Evolutionary conservation across 2,888 invertebrate species (phyloP).

Genomic region (Miltochrista miniata): DNA sequence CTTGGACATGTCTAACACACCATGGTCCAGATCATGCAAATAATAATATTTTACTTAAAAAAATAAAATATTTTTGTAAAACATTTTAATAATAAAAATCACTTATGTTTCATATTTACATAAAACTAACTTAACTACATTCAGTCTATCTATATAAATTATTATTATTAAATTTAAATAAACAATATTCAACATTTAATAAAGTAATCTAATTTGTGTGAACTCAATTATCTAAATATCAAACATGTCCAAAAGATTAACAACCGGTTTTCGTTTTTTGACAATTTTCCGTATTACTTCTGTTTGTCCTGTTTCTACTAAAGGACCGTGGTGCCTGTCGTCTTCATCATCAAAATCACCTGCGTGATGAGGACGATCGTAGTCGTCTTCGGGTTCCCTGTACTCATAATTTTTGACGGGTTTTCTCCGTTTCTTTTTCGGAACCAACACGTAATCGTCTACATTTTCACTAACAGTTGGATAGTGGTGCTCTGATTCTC

Average conservation of each 20-base stretch:
- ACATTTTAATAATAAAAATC: no score
- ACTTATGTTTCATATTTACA: not conserved
- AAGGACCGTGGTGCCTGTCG: constrained; percentile 53
- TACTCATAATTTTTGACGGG: constrained; percentile 62
- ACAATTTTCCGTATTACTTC: constrained; percentile 70
- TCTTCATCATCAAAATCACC: constrained; percentile 54
- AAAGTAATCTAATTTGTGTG: constrained; percentile 61
- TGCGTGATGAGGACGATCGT: constrained; percentile 55
- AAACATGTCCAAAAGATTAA: constrained; percentile 73
- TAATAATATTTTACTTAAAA: no score
- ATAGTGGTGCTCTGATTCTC: constrained; percentile 49
- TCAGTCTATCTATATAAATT: constrained; percentile 19
- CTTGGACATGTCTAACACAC: no score
- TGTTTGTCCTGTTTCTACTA: constrained; percentile 48
- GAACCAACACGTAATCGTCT: constrained; percentile 71
- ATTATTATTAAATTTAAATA: no score
- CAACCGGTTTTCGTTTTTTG: constrained; percentile 66
- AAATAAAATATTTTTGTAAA: no score
- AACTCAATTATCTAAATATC: constrained; percentile 62
- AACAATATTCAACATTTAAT: constrained; percentile 18
- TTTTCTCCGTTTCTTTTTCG: constrained; percentile 69
- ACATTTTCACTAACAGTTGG: constrained; percentile 50
- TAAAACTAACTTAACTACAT: constrained; percentile 16
- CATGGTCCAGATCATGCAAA: no score
- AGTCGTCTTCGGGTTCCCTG: constrained; percentile 62